Evolutionary conservation across 1,140 invertebrate genomes (phyloP).

Genomic region (Bilobella aurantiaca): DNA sequence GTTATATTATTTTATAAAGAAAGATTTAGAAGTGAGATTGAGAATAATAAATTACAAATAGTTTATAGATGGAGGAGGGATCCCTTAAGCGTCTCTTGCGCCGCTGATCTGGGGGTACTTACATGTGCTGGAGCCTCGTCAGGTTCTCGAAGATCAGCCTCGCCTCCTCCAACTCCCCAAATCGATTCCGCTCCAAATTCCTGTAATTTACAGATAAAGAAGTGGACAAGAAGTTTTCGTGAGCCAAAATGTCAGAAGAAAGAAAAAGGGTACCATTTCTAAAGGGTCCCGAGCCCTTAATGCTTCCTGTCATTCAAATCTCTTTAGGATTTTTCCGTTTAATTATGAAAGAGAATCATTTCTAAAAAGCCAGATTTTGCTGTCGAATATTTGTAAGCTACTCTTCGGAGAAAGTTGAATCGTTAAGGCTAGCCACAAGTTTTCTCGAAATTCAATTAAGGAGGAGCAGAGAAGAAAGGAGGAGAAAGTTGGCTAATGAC

Average conservation of each 20-base stretch:
- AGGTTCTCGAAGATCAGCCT: constrained; percentile 40
- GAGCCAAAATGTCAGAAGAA: no score
- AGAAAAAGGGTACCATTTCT: no score
- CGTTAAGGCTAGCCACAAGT: no score
- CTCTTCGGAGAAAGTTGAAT: no score
- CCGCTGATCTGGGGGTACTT: constrained; percentile 31
- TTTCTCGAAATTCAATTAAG: neutral
- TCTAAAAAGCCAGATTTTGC: no score
- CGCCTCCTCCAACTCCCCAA: constrained; percentile 40
- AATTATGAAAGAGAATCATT: no score
- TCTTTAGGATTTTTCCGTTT: no score
- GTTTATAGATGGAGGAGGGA: neutral
- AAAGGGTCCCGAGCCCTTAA: no score
- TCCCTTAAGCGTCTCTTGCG: neutral
- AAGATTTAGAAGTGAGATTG: constrained; percentile 8
- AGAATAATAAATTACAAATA: constrained; percentile 1
- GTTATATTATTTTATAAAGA: neutral
- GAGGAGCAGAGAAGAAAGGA: neutral
- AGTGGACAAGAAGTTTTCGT: no score
- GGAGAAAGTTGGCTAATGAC: constrained; percentile 22
- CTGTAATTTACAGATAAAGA: constrained; percentile 35
- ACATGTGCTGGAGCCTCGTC: constrained; percentile 44
- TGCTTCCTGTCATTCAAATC: no score
- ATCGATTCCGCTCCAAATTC: constrained; percentile 42
- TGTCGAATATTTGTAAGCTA: no score